Base-by-base conservation (phyloP, 2,888 invertebrate species). In the Dicyrtomina minuta region DNA sequence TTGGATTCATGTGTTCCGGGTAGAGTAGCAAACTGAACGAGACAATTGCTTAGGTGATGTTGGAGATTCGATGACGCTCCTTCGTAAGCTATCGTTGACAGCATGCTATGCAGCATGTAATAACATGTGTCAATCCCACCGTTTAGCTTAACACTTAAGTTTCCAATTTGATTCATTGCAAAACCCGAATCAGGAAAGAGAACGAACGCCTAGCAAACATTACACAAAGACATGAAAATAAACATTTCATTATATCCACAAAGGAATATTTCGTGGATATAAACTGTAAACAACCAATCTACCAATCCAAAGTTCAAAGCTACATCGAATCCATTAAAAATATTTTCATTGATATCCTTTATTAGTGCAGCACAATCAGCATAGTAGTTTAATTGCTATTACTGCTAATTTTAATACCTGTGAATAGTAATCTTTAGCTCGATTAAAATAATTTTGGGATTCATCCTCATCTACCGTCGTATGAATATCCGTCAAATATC, bases 141-240 rank as follows among this genome's bases (percentile, higher is more conserved):
- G 33, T 72, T 68, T 0, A 66, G n/a, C n/a, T 73, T 74, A 20
- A 70, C 68, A 58, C 58, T 72, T 24, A 77, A 53, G 67, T 77
- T 77, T 24, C 75, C 77, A 26, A 77, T 71, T 51, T 77, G 77
- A 70, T 77, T 77, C 39, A 66, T 71, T 12, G 75, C 71, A 17
- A 77, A 58, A 10, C 77, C 77, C 59, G 71, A 70, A 22, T 71
- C 70, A 0, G 74, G 77, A 46, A 71, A 65, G 13, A 77, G 43
- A 12, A 75, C 60, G 61, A 71, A 77, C 2, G 77, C 77, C 71
- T 77, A 33, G 4, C 33, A 33, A 33, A 3, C 33, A 33, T 33
- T 33, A 33, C 3, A 33, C 43, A 10, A 13, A n/a, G n/a, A n/a
- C n/a, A n/a, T n/a, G n/a, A n/a, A n/a, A n/a, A n/a, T n/a, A n/a